phyloP scores from a whole-genome alignment of 2,113 vertebrate genomes.

The Platysternon megacephalum region DNA sequence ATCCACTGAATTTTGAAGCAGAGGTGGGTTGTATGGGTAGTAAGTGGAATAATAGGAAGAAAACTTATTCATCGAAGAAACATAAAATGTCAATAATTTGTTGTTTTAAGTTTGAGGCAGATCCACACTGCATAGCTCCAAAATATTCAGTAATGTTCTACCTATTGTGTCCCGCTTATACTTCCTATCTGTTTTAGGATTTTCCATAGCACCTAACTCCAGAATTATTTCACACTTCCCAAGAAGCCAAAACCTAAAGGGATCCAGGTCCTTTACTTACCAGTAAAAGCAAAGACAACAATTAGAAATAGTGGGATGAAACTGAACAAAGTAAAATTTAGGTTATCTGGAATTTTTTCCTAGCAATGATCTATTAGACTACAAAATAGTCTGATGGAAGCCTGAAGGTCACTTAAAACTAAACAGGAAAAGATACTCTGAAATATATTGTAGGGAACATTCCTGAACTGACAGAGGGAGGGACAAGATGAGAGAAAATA shows the following conservation, averaged over 20 bases:
- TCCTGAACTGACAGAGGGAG: not conserved
- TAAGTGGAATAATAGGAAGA: not conserved
- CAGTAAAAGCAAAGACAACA: not conserved
- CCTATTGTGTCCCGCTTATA: not conserved
- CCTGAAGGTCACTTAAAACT: not conserved
- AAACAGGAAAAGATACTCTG: slow-evolving; percentile 5
- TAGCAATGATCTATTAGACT: not conserved
- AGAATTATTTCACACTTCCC: not conserved
- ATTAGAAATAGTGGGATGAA: not conserved
- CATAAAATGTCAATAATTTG: not conserved
- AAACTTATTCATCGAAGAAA: not conserved
- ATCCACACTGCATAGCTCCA: not conserved
- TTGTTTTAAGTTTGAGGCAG: not conserved
- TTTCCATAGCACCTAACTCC: not conserved
- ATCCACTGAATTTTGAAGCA: not conserved
- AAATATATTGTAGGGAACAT: not conserved
- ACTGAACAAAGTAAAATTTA: not conserved
- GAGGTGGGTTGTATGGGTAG: not conserved
- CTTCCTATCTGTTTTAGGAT: not conserved
- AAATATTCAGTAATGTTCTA: not conserved
- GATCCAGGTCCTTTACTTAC: not conserved
- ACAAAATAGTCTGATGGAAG: not conserved
- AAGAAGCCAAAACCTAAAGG: not conserved
- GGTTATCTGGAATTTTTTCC: not conserved
- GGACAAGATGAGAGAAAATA: not conserved